These are phyloP conservation scores for Macrobrachium rosenbergii DNA, from an alignment of 1,140 invertebrate genomes.

Conservation along the genomic window DNA sequence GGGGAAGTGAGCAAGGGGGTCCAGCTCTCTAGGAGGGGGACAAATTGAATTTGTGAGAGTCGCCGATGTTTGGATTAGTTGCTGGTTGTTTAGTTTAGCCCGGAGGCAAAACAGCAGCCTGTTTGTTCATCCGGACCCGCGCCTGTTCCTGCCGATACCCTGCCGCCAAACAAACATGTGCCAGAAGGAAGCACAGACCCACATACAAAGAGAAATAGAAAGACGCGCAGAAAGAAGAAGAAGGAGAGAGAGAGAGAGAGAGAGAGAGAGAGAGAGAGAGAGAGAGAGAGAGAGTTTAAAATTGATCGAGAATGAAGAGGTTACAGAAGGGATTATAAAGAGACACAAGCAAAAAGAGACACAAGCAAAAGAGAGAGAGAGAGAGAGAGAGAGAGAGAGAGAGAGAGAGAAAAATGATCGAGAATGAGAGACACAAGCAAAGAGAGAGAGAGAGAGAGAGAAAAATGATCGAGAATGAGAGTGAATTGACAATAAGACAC, in stretches of 20 bases:
- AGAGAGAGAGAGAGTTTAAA: not conserved
- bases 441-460: slow-evolving; percentile 7
- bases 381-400: slow-evolving; percentile 2
- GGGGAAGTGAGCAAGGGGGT: slow-evolving; percentile 20
- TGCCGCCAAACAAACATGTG: slow-evolving; percentile 60
- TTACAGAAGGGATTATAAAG: not conserved
- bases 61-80: slow-evolving; percentile 66
- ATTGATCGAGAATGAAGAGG: not conserved
- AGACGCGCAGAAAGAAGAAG: slow-evolving; percentile 31
- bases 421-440: not conserved
- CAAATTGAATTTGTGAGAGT: slow-evolving; percentile 66
- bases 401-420: not conserved
- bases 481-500: too few species aligned
- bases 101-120: slow-evolving; percentile 65
- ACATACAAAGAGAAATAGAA: slow-evolving; percentile 45
- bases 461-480: not conserved
- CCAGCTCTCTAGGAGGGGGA: slow-evolving; percentile 61
- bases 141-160: slow-evolving; percentile 64
- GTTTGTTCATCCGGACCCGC: slow-evolving; percentile 65
- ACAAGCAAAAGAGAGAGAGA: not conserved
- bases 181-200: slow-evolving; percentile 37
- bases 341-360: not conserved
- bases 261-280: slow-evolving; percentile 15
- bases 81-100: slow-evolving; percentile 66
- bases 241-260: not conserved